A percentile compares a stretch with the other conserved stretches of the same genome.
Evolutionary conservation across 64 coral and sea anemone species (phyloP).

Genomic region (Astreopora myriophthalma): DNA sequence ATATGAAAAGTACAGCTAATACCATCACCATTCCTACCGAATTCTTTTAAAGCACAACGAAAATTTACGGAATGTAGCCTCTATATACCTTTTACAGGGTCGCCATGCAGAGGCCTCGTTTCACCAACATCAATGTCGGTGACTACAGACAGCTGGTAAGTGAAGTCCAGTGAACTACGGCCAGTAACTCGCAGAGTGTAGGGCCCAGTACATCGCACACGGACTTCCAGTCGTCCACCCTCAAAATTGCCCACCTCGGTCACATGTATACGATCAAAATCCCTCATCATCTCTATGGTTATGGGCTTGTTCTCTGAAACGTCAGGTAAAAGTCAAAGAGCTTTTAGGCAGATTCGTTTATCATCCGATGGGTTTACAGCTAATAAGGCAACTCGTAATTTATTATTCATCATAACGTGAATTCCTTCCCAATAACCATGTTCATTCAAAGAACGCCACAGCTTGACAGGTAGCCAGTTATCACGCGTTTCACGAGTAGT

Average conservation of each 20-base stretch:
- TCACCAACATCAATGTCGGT: neutral
- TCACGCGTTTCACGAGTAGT: no score
- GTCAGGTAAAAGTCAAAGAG: neutral
- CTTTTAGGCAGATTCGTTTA: no score
- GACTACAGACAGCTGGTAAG: slow-evolving; percentile 50
- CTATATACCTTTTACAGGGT: slow-evolving; percentile 52
- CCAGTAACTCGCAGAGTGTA: slow-evolving; percentile 65
- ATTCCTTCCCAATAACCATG: no score
- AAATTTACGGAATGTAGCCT: neutral
- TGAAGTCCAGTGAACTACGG: slow-evolving; percentile 59
- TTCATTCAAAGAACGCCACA: no score
- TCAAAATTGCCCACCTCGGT: slow-evolving; percentile 18
- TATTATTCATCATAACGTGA: no score
- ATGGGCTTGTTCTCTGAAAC: slow-evolving; percentile 1
- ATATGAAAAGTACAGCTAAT: no score
- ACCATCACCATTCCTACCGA: no score
- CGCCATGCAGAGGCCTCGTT: slow-evolving; percentile 8
- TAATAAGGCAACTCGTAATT: no score
- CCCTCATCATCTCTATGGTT: neutral
- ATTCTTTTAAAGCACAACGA: no score
- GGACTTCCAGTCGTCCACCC: slow-evolving; percentile 25
- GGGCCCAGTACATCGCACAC: slow-evolving; percentile 49
- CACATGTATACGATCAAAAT: slow-evolving; percentile 20
- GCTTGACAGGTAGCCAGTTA: no score
- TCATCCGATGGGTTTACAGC: no score